Evolutionary conservation across 2,888 invertebrate genomes (phyloP).

Genomic region (Ephialtes manifestator): DNA sequence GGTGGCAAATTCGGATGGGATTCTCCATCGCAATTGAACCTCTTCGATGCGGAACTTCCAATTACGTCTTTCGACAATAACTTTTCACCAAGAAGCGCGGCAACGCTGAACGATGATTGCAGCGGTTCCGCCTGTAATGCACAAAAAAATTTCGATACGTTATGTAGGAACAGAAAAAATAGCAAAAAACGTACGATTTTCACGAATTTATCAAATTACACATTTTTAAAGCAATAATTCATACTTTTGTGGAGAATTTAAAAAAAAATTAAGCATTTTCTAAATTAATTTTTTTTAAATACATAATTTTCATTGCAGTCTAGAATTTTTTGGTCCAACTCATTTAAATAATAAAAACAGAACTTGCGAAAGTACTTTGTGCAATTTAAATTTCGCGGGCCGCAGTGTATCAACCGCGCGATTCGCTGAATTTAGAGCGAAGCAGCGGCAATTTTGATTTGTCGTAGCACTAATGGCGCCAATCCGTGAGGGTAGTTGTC

Average conservation of each 20-base stretch:
- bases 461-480: constrained; percentile 12
- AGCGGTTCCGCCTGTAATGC: constrained; percentile 80
- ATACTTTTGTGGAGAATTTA: too few relatives aligned
- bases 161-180: background rate
- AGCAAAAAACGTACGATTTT: background rate
- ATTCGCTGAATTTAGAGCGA: background rate
- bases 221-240: background rate
- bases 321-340: background rate
- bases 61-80: constrained; percentile 67
- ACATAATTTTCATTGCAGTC: background rate
- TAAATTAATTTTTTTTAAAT: background rate
- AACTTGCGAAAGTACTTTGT: background rate
- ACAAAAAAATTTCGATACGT: constrained; percentile 36
- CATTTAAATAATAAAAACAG: background rate
- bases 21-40: constrained; percentile 43
- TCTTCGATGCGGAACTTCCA: constrained; percentile 32
- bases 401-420: constrained; percentile 7
- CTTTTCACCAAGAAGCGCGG: constrained; percentile 82
- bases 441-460: constrained; percentile 45
- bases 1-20: constrained; percentile 82
- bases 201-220: background rate
- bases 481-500: background rate
- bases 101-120: constrained; percentile 83
- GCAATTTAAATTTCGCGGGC: constrained; percentile 46
- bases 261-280: too few relatives aligned